phyloP scores from a whole-genome alignment of 2,113 vertebrate genomes.

The Oncorhynchus masou region DNA sequence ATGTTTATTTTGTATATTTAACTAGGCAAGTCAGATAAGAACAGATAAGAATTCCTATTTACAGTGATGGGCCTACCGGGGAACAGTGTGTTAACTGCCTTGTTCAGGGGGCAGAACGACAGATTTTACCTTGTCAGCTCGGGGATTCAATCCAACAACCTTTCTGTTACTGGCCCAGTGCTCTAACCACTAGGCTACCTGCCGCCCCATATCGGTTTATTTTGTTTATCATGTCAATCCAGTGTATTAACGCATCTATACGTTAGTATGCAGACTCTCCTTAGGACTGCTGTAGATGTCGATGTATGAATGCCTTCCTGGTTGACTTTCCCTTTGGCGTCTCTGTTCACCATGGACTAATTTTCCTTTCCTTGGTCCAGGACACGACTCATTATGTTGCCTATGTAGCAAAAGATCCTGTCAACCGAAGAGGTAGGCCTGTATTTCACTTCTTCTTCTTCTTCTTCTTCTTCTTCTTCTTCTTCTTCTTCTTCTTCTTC shows the following conservation, averaged over 20 bases:
- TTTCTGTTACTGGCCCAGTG: too few relatives aligned
- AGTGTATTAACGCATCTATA: background rate
- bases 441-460: background rate
- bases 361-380: slow-evolving; percentile 65
- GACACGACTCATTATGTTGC: slow-evolving; percentile 96
- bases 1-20: too few relatives aligned
- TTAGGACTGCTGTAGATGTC: background rate
- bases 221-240: background rate
- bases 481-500: too few relatives aligned
- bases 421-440: slow-evolving; percentile 93
- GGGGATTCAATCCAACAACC: too few relatives aligned
- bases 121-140: too few relatives aligned
- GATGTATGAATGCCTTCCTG: background rate
- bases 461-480: too few relatives aligned
- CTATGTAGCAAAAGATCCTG: slow-evolving; percentile 97
- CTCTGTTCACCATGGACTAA: background rate
- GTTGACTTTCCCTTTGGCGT: background rate
- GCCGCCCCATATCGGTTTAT: background rate
- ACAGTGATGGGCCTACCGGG: too few relatives aligned
- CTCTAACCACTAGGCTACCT: background rate
- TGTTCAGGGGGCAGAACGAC: too few relatives aligned
- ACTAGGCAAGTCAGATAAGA: too few relatives aligned
- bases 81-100: too few relatives aligned
- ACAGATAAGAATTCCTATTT: too few relatives aligned
- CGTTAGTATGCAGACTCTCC: background rate